Conservation (phyloP, 2,888 invertebrate species). For the Gymnocheta viridis region DNA sequence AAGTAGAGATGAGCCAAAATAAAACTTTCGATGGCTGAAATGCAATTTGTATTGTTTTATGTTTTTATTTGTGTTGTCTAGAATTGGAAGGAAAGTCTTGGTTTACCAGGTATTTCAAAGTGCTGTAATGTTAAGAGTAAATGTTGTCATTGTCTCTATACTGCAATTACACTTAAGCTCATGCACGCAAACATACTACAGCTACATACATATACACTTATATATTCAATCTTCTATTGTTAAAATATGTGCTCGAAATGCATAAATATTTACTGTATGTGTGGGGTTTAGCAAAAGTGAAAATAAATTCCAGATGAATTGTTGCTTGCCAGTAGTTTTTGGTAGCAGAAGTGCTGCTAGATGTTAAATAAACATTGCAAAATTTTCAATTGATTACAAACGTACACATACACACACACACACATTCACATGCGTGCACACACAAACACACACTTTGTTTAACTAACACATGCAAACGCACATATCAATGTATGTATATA, state of each 20-base stretch:
- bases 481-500: neutral
- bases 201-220: neutral
- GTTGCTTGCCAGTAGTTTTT: slow-evolving; percentile 10
- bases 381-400: slow-evolving; percentile 54
- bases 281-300: neutral
- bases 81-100: neutral
- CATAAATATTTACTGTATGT: slow-evolving; percentile 3
- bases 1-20: neutral
- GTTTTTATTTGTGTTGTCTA: slow-evolving; percentile 20
- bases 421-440: neutral
- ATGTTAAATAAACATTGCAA: slow-evolving; percentile 61
- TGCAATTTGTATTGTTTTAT: slow-evolving; percentile 38
- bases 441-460: neutral
- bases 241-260: slow-evolving; percentile 12
- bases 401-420: neutral
- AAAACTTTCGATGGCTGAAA: slow-evolving; percentile 3
- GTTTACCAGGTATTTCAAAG: neutral
- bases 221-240: slow-evolving; percentile 11
- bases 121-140: slow-evolving; percentile 21
- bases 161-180: neutral
- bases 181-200: neutral
- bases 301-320: slow-evolving; percentile 46
- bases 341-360: slow-evolving; percentile 9
- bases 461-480: neutral
- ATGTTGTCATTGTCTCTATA: neutral